phyloP scores from a whole-genome alignment of 2,113 vertebrate genomes.

The Phoxinus phoxinus region DNA sequence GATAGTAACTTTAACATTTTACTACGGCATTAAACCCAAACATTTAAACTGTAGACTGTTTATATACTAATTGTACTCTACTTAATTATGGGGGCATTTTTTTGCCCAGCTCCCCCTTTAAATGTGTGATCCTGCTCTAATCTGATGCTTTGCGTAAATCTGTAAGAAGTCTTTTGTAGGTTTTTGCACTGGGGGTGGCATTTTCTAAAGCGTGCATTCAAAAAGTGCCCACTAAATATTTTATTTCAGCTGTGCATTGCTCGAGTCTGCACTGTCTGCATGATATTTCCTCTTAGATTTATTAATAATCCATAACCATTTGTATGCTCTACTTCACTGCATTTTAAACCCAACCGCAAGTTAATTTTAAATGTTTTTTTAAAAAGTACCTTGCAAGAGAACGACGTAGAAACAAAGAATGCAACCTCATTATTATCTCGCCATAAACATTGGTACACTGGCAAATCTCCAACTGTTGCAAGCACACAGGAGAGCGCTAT shows the following conservation, averaged over 20 bases:
- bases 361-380: not conserved
- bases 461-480: not conserved
- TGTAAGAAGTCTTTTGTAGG: not conserved
- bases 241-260: conserved; percentile 26
- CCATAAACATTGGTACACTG: not conserved
- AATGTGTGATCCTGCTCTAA: not conserved
- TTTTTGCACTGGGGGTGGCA: not conserved
- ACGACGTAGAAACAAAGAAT: not conserved
- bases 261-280: conserved; percentile 10
- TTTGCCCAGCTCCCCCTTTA: not conserved
- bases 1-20: not conserved
- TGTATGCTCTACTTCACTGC: not conserved
- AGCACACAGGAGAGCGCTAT: not conserved
- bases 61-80: not conserved
- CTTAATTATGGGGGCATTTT: not conserved
- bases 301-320: conserved; percentile 45
- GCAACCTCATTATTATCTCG: conserved; percentile 15
- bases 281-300: not conserved
- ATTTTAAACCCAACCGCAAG: not conserved
- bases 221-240: conserved; percentile 41
- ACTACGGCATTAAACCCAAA: not conserved
- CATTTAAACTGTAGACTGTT: not conserved
- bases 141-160: not conserved
- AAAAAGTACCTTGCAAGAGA: not conserved
- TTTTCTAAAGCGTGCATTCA: not conserved